Base-by-base conservation (phyloP, 2,797 vertebrate species). In the Sebastes baramenuke region DNA sequence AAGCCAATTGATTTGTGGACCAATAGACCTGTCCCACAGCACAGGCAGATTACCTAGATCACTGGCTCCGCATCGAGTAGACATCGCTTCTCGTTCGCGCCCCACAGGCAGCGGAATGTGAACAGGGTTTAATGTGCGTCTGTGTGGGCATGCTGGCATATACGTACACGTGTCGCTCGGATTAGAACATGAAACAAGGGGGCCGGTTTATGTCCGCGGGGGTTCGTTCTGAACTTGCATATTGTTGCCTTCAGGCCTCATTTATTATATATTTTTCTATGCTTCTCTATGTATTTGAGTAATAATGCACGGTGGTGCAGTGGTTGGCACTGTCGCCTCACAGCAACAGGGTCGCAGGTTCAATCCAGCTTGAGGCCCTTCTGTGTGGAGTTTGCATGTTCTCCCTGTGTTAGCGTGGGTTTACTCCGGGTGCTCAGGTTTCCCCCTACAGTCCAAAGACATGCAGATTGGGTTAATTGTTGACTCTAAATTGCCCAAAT, bases 1-100 rank as follows among this genome's bases (percentile, higher is more conserved):
- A 90, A 93, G 90, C 92, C 93, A 90, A 94, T 94, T 94, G 94
- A 94, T 94, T 94, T 93, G 92, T 85, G 85, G 88, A 91, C 89
- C 92, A 88, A 93, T 90, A 91, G 93, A 91, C 84, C 86, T 85
- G 91, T 93, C 93, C 93, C 92, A 84, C 85, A 75, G 91, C 94
- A 92, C 88, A 66, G 86, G 91, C 91, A 92, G 91, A 94, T 93
- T 93, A 94, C 93, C 90, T 85, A 91, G 87, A 92, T 91, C 92
- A 91, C 87, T 93, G 92, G 91, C 88, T 92, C 90, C 1, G 78
- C 94, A 92, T 90, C 69, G 85, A 93, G 84, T 32, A 87, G 62
- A 92, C 90, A 86, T 83, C 86, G 69, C 89, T 74, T 70, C 88
- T 85, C 77, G 34, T 79, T 85, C 82, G 72, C 8, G 20, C 83